Conservation (phyloP, 1,140 invertebrate species). For the Apis laboriosa region DNA sequence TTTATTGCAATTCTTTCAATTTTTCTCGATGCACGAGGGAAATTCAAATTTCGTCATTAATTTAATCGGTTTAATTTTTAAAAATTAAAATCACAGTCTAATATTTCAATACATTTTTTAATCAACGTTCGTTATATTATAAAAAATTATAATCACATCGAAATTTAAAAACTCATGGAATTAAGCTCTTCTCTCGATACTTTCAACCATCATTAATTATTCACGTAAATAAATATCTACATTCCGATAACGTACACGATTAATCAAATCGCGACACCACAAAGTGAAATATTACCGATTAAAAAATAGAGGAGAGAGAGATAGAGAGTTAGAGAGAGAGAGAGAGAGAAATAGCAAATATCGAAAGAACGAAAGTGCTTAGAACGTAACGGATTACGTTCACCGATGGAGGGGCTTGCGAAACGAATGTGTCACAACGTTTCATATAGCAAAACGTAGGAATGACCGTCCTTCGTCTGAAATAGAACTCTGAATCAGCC, state of each 20-base stretch:
- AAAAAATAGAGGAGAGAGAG: not conserved
- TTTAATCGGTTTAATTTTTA: no score
- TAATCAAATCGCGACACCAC: no score
- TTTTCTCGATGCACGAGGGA: no score
- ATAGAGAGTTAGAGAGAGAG: not conserved
- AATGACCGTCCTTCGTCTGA: conserved; percentile 33
- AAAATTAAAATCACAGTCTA: no score
- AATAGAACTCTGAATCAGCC: conserved; percentile 6
- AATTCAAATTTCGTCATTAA: no score
- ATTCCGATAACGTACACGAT: not conserved
- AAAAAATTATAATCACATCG: no score
- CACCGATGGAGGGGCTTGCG: conserved; percentile 39
- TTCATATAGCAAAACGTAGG: conserved; percentile 22
- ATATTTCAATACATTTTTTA: no score
- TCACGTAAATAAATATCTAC: no score
- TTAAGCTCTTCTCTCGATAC: no score
- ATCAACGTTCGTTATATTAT: no score
- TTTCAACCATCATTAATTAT: not conserved
- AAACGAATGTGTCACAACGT: conserved; percentile 42
- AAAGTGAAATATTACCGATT: not conserved
- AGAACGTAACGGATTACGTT: conserved; percentile 25
- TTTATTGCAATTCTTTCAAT: not conserved
- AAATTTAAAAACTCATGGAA: no score
- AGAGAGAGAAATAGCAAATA: not conserved
- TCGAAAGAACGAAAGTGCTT: conserved; percentile 20